A percentile compares a stretch with the other conserved stretches of the same genome.
These are phyloP conservation scores for Corythornis madagascariensis DNA, from an alignment of 2,113 vertebrate species.

Conservation along the genomic window DNA sequence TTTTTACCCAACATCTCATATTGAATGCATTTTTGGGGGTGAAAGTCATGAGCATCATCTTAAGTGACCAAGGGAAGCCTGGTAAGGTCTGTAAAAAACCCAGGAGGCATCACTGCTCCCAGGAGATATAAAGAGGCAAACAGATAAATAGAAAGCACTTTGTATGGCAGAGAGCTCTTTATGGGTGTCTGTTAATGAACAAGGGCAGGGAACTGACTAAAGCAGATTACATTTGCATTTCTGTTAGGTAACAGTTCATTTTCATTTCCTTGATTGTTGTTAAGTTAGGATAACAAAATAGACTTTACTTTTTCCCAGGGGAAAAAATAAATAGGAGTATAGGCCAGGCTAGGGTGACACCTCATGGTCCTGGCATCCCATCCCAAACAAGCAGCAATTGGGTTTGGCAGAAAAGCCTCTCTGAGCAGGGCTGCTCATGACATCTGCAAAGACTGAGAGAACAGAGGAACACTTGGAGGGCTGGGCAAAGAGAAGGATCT, in stretches of 20 bases:
- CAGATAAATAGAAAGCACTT: not conserved
- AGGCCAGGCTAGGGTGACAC: not conserved
- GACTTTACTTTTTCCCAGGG: not conserved
- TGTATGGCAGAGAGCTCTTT: not conserved
- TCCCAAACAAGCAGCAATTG: not conserved
- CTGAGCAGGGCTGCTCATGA: fast-evolving
- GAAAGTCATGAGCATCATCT: not conserved
- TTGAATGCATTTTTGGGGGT: not conserved
- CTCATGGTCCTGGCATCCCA: not conserved
- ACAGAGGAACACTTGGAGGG: not conserved
- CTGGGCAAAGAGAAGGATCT: not conserved
- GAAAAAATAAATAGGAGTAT: not conserved
- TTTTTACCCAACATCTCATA: not conserved
- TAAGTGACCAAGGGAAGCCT: not conserved
- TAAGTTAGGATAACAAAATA: not conserved
- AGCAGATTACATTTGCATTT: slow-evolving; percentile 17
- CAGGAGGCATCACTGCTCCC: not conserved
- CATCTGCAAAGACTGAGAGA: not conserved
- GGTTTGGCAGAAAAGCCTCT: not conserved
- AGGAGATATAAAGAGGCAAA: not conserved
- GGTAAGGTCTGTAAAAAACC: not conserved
- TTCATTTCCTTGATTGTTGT: not conserved
- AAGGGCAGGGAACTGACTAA: slow-evolving; percentile 4
- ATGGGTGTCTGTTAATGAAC: not conserved
- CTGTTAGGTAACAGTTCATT: slow-evolving; percentile 10